These are phyloP conservation scores for Bubo blakistoni DNA, from an alignment of 2,113 vertebrate species.

Conservation along the genomic window DNA sequence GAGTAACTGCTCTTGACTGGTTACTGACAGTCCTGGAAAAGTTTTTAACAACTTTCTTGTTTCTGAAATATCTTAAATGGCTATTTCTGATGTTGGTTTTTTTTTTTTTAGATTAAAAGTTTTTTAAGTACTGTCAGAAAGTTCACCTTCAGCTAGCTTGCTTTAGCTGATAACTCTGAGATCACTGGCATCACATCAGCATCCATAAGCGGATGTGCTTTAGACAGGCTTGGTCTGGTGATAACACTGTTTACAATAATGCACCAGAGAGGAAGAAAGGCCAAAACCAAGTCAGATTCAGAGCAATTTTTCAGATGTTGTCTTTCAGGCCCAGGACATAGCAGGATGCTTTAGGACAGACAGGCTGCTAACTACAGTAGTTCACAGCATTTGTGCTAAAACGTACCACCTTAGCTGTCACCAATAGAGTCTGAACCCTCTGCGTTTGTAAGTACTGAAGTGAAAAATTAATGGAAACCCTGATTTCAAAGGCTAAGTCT, in stretches of 20 bases:
- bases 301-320: neutral
- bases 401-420: neutral
- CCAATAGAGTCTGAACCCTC: neutral
- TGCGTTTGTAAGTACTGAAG: neutral
- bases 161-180: neutral
- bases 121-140: neutral
- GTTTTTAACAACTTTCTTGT: neutral
- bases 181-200: neutral
- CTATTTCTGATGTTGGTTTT: neutral
- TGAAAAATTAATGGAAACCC: neutral
- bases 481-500: neutral
- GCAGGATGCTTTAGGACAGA: neutral
- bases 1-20: neutral
- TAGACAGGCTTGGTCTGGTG: neutral
- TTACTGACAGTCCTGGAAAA: neutral
- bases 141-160: constrained; percentile 35
- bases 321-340: neutral
- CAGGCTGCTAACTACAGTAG: neutral
- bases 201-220: neutral
- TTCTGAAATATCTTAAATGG: neutral
- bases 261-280: neutral
- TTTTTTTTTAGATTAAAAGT: neutral
- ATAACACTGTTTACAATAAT: constrained; percentile 8
- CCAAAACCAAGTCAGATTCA: neutral
- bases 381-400: neutral